A percentile compares a stretch with the other conserved stretches of the same genome.
These are phyloP conservation scores for Drosophila simulans DNA, from an alignment of 1,140 invertebrate species.

Conservation along the genomic window DNA sequence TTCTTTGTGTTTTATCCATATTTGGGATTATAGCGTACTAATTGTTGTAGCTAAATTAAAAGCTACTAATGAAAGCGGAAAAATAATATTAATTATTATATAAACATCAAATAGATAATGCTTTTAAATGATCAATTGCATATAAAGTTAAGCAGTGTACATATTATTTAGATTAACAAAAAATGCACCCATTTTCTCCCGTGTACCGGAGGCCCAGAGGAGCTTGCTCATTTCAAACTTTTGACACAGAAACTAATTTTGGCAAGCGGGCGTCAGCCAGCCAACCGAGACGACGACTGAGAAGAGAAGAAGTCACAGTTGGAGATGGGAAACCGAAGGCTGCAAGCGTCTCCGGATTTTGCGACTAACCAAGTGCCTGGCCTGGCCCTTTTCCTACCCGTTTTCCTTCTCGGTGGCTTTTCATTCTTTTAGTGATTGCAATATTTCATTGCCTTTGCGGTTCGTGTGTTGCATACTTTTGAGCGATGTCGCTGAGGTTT, in stretches of 20 bases:
- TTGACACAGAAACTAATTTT: conserved; percentile 83
- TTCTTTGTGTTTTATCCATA: no score
- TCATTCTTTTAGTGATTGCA: conserved; percentile 82
- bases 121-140: no score
- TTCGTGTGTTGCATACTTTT: conserved; percentile 82
- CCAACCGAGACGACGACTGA: conserved; percentile 50
- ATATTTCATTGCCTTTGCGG: conserved; percentile 82
- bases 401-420: conserved; percentile 56
- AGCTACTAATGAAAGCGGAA: no score
- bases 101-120: neutral
- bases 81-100: no score
- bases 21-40: no score
- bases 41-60: no score
- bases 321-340: conserved; percentile 12
- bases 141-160: no score
- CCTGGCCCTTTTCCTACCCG: neutral
- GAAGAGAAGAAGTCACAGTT: conserved; percentile 1
- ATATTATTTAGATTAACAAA: neutral
- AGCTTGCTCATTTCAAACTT: conserved; percentile 82
- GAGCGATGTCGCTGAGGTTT: conserved; percentile 71
- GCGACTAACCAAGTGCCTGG: conserved; percentile 13
- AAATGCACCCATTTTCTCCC: neutral
- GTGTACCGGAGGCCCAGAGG: conserved; percentile 35
- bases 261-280: conserved; percentile 72
- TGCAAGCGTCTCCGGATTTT: conserved; percentile 25